Conservation (phyloP, 2,113 vertebrate genomes). For the Ascaphus truei region DNA sequence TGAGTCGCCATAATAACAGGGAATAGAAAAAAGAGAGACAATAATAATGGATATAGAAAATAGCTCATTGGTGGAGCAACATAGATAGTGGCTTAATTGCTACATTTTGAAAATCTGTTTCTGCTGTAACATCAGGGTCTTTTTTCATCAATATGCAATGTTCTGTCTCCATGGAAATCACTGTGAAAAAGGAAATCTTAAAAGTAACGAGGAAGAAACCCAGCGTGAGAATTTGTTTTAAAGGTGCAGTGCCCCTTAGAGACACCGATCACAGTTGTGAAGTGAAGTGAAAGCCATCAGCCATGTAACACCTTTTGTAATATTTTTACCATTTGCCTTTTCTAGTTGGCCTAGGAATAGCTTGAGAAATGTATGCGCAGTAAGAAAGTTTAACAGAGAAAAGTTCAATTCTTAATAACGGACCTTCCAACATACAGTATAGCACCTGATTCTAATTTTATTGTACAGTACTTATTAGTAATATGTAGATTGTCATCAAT, state of each 20-base stretch:
- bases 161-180: constrained; percentile 55
- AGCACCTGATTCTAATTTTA: no score
- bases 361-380: no score
- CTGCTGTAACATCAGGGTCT: constrained; percentile 45
- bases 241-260: background rate
- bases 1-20: constrained; percentile 19
- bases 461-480: no score
- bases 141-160: constrained; percentile 39
- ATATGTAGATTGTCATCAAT: no score
- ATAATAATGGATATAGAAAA: constrained; percentile 23
- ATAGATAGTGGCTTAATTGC: constrained; percentile 25
- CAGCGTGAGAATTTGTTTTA: constrained; percentile 27
- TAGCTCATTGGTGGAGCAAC: constrained; percentile 24
- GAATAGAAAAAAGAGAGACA: background rate
- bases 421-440: no score
- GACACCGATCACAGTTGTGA: background rate
- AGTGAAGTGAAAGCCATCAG: background rate
- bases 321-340: no score
- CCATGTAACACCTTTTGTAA: background rate
- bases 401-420: no score
- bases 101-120: constrained; percentile 36
- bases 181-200: background rate
- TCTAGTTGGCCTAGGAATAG: no score
- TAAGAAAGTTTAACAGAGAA: no score
- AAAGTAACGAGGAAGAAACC: background rate